Percentiles rank a stretch among this genome's conserved stretches.
Evolutionary conservation across 2,113 vertebrate genomes (phyloP).

Genomic region (Pygoscelis antarcticus): DNA sequence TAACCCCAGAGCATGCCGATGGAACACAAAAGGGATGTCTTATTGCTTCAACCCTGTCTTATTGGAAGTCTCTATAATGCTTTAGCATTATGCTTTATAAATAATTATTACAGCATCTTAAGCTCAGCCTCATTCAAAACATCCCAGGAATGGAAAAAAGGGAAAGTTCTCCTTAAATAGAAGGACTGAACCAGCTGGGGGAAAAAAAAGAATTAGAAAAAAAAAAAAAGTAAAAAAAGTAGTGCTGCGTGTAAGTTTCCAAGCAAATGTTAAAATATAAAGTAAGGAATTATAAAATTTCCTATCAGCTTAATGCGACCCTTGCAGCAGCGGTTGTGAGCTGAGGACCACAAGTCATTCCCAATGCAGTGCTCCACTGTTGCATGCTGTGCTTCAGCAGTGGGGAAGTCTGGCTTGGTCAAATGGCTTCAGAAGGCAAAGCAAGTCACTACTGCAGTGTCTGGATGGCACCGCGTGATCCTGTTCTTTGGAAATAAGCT

Average conservation of each 20-base stretch:
- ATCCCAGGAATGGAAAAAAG: background rate
- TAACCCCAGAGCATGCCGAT: background rate
- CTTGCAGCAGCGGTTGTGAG: background rate
- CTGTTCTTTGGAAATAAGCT: background rate
- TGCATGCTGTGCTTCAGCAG: accelerated
- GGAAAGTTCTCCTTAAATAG: background rate
- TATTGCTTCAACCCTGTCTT: background rate
- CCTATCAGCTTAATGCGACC: background rate
- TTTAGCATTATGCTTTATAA: background rate
- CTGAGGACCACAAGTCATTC: background rate
- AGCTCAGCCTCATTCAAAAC: background rate
- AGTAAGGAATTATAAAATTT: background rate
- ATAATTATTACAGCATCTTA: background rate
- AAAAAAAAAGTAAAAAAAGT: background rate
- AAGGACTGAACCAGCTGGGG: background rate
- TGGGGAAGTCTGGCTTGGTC: background rate
- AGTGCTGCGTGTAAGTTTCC: background rate
- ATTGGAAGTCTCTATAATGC: background rate
- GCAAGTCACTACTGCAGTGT: background rate
- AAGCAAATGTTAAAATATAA: background rate
- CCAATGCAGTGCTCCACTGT: background rate
- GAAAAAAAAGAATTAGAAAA: too few species aligned
- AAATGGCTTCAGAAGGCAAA: background rate
- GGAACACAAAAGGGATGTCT: background rate
- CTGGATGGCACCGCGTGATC: background rate